These are phyloP conservation scores for Onthophagus taurus DNA, from an alignment of 1,140 invertebrate genomes.

Conservation along the genomic window DNA sequence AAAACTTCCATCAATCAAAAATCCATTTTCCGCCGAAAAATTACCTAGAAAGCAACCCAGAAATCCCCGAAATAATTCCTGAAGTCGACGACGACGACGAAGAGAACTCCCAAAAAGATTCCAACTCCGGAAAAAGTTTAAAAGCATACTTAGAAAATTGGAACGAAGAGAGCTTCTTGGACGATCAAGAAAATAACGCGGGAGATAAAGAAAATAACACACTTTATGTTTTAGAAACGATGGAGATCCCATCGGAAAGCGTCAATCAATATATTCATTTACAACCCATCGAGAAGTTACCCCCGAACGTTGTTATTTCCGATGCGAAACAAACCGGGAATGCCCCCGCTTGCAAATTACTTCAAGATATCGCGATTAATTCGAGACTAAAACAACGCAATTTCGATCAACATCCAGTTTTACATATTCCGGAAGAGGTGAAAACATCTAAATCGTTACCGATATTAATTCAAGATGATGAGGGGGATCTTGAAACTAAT, in stretches of 20 bases:
- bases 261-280: constrained; percentile 21
- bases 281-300: constrained; percentile 19
- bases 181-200: constrained; percentile 2
- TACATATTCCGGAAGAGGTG: neutral
- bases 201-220: constrained; percentile 4
- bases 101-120: constrained; percentile 12
- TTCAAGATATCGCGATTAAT: too few species aligned
- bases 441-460: neutral
- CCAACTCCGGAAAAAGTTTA: constrained; percentile 15
- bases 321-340: too few species aligned
- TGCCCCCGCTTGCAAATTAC: constrained; percentile 7
- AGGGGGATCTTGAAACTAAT: too few species aligned
- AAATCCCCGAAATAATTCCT: constrained; percentile 13
- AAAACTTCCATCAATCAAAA: constrained; percentile 33
- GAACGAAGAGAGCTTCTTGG: constrained; percentile 1
- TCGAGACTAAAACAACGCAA: too few species aligned
- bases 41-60: constrained; percentile 12
- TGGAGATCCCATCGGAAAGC: constrained; percentile 20
- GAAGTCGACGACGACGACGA: constrained; percentile 15
- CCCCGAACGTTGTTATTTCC: too few species aligned
- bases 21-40: constrained; percentile 16
- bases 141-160: constrained; percentile 9
- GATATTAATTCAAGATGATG: too few species aligned
- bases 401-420: neutral
- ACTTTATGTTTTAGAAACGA: constrained; percentile 20